Conservation (phyloP, 2,113 vertebrate genomes). For the Dinomys branickii region DNA sequence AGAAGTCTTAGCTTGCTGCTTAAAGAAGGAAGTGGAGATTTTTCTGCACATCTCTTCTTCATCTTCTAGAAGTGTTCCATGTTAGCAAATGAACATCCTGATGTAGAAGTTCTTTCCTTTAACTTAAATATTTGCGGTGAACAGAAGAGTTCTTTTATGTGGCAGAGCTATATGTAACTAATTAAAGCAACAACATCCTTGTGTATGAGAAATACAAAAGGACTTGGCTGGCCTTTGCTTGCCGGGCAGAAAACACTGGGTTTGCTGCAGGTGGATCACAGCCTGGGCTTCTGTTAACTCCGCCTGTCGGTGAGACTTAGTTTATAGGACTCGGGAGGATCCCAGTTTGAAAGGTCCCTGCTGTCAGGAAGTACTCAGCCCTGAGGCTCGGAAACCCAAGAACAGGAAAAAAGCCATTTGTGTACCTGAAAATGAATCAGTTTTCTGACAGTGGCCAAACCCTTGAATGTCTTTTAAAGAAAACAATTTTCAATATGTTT, state of each 20-base stretch:
- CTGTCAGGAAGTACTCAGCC: slow-evolving; percentile 21
- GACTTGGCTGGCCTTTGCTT: background rate
- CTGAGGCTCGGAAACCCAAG: background rate
- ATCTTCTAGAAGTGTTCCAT: background rate
- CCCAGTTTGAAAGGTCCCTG: background rate
- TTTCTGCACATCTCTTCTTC: background rate
- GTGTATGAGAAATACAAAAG: background rate
- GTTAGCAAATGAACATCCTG: background rate
- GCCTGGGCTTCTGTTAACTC: background rate
- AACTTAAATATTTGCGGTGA: background rate
- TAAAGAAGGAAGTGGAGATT: background rate
- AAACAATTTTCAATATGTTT: background rate
- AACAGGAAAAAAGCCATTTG: background rate
- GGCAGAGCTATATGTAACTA: background rate
- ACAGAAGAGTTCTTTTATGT: background rate
- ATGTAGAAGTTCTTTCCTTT: background rate
- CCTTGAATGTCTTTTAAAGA: slow-evolving; percentile 22
- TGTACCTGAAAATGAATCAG: background rate
- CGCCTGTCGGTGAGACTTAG: background rate
- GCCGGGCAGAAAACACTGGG: background rate
- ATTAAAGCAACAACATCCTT: background rate
- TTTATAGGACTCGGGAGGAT: background rate
- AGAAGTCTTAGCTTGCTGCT: background rate
- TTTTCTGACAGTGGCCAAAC: background rate
- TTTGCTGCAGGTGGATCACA: background rate